phyloP scores from a whole-genome alignment of 2,888 invertebrate species.

The Spatulosminthurus flaviceps region DNA sequence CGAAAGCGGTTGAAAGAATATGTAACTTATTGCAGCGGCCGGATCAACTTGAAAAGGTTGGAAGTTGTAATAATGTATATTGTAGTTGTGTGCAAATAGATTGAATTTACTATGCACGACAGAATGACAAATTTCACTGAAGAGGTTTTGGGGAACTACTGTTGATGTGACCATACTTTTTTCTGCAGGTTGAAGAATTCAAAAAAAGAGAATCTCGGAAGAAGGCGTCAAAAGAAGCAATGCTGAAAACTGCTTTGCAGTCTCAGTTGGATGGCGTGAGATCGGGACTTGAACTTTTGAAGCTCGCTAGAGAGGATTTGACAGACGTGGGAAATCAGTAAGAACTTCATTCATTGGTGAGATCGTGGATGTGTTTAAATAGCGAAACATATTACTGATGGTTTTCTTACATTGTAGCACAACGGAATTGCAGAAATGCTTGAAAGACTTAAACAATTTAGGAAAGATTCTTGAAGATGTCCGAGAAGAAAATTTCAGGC shows the following conservation, averaged over 20 bases:
- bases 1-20: slow-evolving; percentile 82
- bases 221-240: slow-evolving; percentile 91
- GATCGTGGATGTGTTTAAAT: too few relatives aligned
- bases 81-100: too few relatives aligned
- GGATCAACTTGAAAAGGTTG: slow-evolving; percentile 90
- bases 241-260: slow-evolving; percentile 98
- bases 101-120: too few relatives aligned
- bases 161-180: too few relatives aligned
- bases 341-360: too few relatives aligned
- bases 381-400: too few relatives aligned
- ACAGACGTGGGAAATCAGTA: slow-evolving; percentile 74
- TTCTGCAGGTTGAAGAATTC: slow-evolving; percentile 76
- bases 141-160: too few relatives aligned
- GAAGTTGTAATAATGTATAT: too few relatives aligned
- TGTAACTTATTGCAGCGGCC: slow-evolving; percentile 93
- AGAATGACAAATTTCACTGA: slow-evolving; percentile 65
- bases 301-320: slow-evolving; percentile 85
- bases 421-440: slow-evolving; percentile 78
- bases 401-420: slow-evolving; percentile 70
- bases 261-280: slow-evolving; percentile 96
- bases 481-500: slow-evolving; percentile 89
- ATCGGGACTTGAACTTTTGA: slow-evolving; percentile 89
- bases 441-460: slow-evolving; percentile 80
- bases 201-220: slow-evolving; percentile 79
- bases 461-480: slow-evolving; percentile 84